These are phyloP conservation scores for Oostethus manadensis DNA, from an alignment of 2,113 vertebrate species.

Conservation along the genomic window DNA sequence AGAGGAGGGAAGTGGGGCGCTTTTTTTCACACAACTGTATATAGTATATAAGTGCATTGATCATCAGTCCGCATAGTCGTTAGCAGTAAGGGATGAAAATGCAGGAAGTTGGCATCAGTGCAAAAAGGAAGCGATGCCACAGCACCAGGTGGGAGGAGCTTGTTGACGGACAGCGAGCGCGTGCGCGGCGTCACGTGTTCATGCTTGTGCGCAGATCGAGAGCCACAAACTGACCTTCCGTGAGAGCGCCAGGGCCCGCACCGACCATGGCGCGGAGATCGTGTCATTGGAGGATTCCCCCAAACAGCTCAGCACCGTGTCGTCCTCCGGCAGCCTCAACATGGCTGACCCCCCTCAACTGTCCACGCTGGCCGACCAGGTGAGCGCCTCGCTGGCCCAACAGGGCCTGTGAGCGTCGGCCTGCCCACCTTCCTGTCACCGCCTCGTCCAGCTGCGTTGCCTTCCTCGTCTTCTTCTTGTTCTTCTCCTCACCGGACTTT, in stretches of 20 bases:
- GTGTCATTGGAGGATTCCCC: conserved; percentile 89
- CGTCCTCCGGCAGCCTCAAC: conserved; percentile 95
- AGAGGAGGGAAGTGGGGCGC: too few relatives aligned
- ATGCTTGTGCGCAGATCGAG: conserved; percentile 78
- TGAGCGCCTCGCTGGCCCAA: conserved; percentile 94
- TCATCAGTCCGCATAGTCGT: too few relatives aligned
- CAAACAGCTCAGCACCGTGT: conserved; percentile 92
- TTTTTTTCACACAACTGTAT: too few relatives aligned
- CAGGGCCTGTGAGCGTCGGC: conserved; percentile 90
- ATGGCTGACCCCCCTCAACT: conserved; percentile 93
- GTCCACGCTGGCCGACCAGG: conserved; percentile 92
- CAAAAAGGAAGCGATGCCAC: too few relatives aligned
- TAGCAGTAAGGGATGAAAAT: too few relatives aligned
- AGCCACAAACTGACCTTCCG: conserved; percentile 95
- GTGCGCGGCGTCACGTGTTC: neutral
- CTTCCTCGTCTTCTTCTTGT: conserved; percentile 45
- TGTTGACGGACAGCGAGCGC: too few relatives aligned
- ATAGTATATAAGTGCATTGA: too few relatives aligned
- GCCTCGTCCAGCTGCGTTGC: conserved; percentile 65
- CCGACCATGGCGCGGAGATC: conserved; percentile 96
- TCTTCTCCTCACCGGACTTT: conserved; percentile 71
- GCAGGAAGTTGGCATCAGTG: too few relatives aligned
- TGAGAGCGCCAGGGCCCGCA: conserved; percentile 93
- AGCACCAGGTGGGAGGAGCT: too few relatives aligned
- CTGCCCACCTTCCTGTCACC: conserved; percentile 20